A percentile compares a stretch with the other conserved stretches of the same genome.
These are phyloP conservation scores for Pangasius djambal DNA, from an alignment of 2,797 vertebrate species.

Conservation along the genomic window DNA sequence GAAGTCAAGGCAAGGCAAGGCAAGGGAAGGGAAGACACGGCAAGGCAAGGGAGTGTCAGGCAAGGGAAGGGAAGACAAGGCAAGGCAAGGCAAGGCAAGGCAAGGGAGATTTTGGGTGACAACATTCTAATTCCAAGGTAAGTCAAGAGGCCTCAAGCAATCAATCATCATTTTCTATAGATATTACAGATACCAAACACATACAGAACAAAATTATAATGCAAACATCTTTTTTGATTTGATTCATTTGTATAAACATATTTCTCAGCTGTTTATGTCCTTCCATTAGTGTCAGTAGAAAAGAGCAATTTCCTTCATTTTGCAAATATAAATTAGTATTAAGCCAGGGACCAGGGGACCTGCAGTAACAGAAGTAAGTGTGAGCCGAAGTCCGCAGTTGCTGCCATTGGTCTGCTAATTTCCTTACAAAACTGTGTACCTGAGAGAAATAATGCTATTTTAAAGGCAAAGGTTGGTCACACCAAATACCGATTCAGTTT, in stretches of 20 bases:
- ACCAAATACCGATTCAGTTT: not conserved
- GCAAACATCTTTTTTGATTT: too few species aligned
- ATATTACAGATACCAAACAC: too few species aligned
- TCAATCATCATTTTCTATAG: not conserved
- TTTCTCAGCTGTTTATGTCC: too few species aligned
- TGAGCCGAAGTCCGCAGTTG: not conserved
- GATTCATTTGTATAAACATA: too few species aligned
- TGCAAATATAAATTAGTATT: too few species aligned
- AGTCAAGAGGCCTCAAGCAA: not conserved
- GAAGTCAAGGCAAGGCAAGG: not conserved
- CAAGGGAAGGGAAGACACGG: not conserved
- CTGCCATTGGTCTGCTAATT: not conserved
- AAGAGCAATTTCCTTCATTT: too few species aligned
- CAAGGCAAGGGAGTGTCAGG: not conserved
- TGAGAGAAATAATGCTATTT: not conserved
- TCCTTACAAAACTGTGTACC: not conserved
- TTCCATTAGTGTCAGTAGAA: too few species aligned
- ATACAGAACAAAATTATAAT: too few species aligned
- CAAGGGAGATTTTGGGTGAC: not conserved
- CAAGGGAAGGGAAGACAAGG: not conserved
- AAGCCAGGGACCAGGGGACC: not conserved
- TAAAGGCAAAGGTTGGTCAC: not conserved
- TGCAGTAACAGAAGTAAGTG: not conserved
- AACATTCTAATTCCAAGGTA: not conserved
- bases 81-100: constrained; percentile 20